Base-by-base conservation (phyloP, 2,888 invertebrate species). In the Dynastes grantii region DNA sequence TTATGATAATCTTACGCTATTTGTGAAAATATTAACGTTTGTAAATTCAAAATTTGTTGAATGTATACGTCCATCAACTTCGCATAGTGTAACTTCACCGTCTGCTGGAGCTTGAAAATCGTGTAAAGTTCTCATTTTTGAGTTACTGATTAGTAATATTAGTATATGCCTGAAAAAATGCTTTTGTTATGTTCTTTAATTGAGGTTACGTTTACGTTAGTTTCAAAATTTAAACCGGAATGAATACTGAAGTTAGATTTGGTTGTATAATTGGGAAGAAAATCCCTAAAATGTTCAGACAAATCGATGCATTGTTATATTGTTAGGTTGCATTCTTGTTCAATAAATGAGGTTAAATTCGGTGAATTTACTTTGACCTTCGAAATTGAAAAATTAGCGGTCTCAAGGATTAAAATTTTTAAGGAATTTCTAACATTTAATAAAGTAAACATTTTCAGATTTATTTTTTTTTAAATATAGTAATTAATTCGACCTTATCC, bases 61-160 rank as follows among this genome's bases (percentile, higher is more conserved):
- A 82, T 93, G 93, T 77, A 92, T 90, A 45, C 91, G 90, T 78
- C 93, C 93, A 82, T 93, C 92, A 79, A 92, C 88, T 89, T 93
- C 93, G 86, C 93, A 93, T 78, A 92, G 86, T 13, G 92, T 89
- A 13, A 92, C 89, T 82, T 92, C 91, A 0, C 91, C 91, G 67
- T 86, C 85, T 64, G 83, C 83, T 1, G 88, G 87, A 22, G 84
- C 73, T 65, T 85, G 80, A 83, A 88, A 88, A 78, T 86, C 86
- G 73, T 82, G 81, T 78, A 88, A 85, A 83, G 84, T 85, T 79
- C 84, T 84, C 87, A 88, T 87, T 81, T 81, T 84, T 32, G 13
- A 45, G 11, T 11, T 8, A 27, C 2, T n/a, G 27, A 29, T 16
- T 1, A 65, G 16, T 16, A 16, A 16, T 16, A 16, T 16, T 16